phyloP scores from a whole-genome alignment of 2,888 invertebrate species.

The Eremobia ochroleuca region DNA sequence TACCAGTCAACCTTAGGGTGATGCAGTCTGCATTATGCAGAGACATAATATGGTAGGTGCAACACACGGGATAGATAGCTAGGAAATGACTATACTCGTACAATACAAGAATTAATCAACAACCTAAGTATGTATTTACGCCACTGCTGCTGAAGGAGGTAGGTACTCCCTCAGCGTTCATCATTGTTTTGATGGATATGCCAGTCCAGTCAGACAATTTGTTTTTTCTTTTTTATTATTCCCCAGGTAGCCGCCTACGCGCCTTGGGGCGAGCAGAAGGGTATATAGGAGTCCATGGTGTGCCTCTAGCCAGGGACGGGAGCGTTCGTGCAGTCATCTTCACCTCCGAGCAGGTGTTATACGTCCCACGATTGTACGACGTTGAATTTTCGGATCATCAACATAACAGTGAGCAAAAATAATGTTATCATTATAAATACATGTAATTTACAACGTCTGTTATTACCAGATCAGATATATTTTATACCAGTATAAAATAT shows the following conservation, averaged over 20 bases:
- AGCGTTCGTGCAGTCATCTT: no score
- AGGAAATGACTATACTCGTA: no score
- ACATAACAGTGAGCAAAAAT: conserved; percentile 8
- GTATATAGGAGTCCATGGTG: neutral
- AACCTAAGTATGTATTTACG: no score
- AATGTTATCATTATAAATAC: conserved; percentile 16
- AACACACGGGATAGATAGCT: no score
- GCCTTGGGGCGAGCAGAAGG: neutral
- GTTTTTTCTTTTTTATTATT: neutral
- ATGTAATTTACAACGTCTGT: conserved; percentile 34
- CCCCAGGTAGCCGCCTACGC: neutral
- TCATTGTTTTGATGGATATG: neutral
- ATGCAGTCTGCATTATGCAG: no score
- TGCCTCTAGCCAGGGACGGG: neutral
- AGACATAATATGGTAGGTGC: no score
- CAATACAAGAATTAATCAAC: no score
- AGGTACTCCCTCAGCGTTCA: neutral
- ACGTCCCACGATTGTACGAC: neutral
- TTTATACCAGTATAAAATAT: conserved; percentile 37
- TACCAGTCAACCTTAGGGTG: no score
- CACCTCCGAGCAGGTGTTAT: neutral
- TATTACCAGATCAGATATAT: conserved; percentile 42
- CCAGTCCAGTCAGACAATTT: neutral
- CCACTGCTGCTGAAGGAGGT: neutral
- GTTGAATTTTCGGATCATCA: conserved; percentile 8